A percentile compares a stretch with the other conserved stretches of the same genome.
These are phyloP conservation scores for Alfaro cultratus DNA, from an alignment of 2,797 vertebrate species.

Conservation along the genomic window DNA sequence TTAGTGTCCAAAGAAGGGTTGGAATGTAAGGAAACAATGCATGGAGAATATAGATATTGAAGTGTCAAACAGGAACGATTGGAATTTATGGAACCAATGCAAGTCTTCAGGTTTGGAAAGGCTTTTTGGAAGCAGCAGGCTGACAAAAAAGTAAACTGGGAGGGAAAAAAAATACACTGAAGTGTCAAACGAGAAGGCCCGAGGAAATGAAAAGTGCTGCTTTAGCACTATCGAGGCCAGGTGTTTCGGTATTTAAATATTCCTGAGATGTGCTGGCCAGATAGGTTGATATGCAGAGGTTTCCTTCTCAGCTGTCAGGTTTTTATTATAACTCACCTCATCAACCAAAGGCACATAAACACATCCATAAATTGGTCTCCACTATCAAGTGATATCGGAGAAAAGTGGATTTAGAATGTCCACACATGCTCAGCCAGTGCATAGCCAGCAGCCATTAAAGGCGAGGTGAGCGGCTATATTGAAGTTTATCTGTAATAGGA, in stretches of 20 bases:
- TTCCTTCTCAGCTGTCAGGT: slow-evolving; percentile 57
- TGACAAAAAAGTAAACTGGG: slow-evolving; percentile 30
- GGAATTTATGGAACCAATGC: not conserved
- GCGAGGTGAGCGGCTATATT: slow-evolving; percentile 72
- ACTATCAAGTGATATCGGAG: slow-evolving; percentile 50
- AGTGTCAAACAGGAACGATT: slow-evolving; percentile 19
- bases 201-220: slow-evolving; percentile 40
- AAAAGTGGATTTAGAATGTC: slow-evolving; percentile 66
- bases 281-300: slow-evolving; percentile 45
- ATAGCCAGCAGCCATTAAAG: slow-evolving; percentile 70
- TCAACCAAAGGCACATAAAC: slow-evolving; percentile 46
- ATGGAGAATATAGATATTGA: too few relatives aligned
- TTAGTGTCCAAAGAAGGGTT: slow-evolving; percentile 33
- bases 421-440: slow-evolving; percentile 60
- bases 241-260: slow-evolving; percentile 43
- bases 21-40: slow-evolving; percentile 26
- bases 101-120: slow-evolving; percentile 21
- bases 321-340: slow-evolving; percentile 62
- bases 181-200: slow-evolving; percentile 42
- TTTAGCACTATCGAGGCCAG: slow-evolving; percentile 59
- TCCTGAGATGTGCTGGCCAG: slow-evolving; percentile 40
- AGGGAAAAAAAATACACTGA: slow-evolving; percentile 33
- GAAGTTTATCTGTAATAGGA: slow-evolving; percentile 76
- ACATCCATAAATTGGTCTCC: slow-evolving; percentile 57
- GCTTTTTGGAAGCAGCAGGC: slow-evolving; percentile 41